A percentile compares a stretch with the other conserved stretches of the same genome.
These are phyloP conservation scores for Parnassius glacialis DNA, from an alignment of 2,888 invertebrate species.

Conservation along the genomic window DNA sequence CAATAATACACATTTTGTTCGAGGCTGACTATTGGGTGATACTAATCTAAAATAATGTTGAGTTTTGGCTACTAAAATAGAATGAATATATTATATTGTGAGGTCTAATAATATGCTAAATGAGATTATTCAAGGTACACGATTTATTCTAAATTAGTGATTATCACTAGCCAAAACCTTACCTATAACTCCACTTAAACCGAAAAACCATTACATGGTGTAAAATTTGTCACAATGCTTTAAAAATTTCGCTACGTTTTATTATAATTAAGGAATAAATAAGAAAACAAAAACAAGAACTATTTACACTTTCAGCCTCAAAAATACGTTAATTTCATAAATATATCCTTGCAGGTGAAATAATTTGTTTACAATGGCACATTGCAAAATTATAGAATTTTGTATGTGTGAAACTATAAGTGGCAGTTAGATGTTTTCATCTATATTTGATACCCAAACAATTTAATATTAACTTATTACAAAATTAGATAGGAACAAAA, in stretches of 20 bases:
- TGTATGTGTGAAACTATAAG: slow-evolving; percentile 18
- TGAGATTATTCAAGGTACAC: slow-evolving; percentile 76
- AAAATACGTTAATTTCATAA: slow-evolving; percentile 43
- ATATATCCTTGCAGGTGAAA: slow-evolving; percentile 38
- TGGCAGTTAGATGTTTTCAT: background rate
- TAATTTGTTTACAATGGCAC: slow-evolving; percentile 39
- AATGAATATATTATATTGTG: slow-evolving; percentile 31
- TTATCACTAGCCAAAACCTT: slow-evolving; percentile 57
- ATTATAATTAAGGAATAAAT: slow-evolving; percentile 59
- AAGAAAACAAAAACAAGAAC: slow-evolving; percentile 57
- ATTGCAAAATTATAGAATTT: slow-evolving; percentile 27
- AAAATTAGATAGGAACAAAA: slow-evolving; percentile 63
- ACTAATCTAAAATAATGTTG: slow-evolving; percentile 8
- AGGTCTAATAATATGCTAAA: slow-evolving; percentile 50
- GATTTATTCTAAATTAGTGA: slow-evolving; percentile 54
- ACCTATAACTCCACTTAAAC: slow-evolving; percentile 31
- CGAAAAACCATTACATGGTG: slow-evolving; percentile 59
- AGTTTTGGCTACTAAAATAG: slow-evolving; percentile 27
- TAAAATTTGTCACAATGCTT: slow-evolving; percentile 35
- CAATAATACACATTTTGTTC: slow-evolving; percentile 11
- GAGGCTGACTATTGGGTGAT: background rate
- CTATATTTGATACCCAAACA: slow-evolving; percentile 6
- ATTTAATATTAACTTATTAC: slow-evolving; percentile 34
- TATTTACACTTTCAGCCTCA: slow-evolving; percentile 72
- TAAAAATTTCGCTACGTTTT: slow-evolving; percentile 40